A percentile compares a stretch with the other conserved stretches of the same genome.
Evolutionary conservation across 1,140 invertebrate genomes (phyloP).

Genomic region (Neelides sp.): DNA sequence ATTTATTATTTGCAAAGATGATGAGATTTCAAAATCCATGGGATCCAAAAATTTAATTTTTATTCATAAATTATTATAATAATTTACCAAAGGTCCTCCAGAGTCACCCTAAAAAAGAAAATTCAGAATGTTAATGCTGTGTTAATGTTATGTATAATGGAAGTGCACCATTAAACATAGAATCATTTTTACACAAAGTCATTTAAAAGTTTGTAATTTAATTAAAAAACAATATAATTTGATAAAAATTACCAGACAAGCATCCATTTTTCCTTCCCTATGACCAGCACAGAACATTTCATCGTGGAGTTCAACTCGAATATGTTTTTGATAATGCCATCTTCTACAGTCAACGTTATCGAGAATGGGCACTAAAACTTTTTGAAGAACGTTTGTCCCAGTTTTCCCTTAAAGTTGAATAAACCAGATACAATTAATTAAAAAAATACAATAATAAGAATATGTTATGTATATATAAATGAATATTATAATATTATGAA

Average conservation of each 20-base stretch:
- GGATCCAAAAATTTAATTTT: background rate
- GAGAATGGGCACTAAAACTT: slow-evolving; percentile 63
- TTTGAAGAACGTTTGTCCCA: slow-evolving; percentile 64
- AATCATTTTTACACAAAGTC: background rate
- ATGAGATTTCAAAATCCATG: background rate
- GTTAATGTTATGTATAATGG: background rate
- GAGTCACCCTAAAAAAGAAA: slow-evolving; percentile 12
- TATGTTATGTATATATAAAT: background rate
- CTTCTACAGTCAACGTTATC: slow-evolving; percentile 57
- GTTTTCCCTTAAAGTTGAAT: slow-evolving; percentile 43
- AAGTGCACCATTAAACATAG: background rate
- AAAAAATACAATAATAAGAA: background rate
- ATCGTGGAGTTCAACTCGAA: slow-evolving; percentile 52
- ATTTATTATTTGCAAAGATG: slow-evolving; percentile 1
- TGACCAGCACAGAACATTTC: slow-evolving; percentile 78
- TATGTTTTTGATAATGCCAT: slow-evolving; percentile 66
- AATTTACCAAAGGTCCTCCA: slow-evolving; percentile 5
- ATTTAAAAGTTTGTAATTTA: background rate
- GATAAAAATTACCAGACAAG: slow-evolving; percentile 49
- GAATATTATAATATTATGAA: background rate
- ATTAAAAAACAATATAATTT: slow-evolving; percentile 4
- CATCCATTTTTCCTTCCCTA: slow-evolving; percentile 64
- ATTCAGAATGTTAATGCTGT: background rate
- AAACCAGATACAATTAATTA: slow-evolving; percentile 3
- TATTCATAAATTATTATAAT: slow-evolving; percentile 1